Evolutionary conservation across 1,140 invertebrate species (phyloP), one percentile per base, ranked within the genome.

Genomic region (Drosophila asahinai): DNA sequence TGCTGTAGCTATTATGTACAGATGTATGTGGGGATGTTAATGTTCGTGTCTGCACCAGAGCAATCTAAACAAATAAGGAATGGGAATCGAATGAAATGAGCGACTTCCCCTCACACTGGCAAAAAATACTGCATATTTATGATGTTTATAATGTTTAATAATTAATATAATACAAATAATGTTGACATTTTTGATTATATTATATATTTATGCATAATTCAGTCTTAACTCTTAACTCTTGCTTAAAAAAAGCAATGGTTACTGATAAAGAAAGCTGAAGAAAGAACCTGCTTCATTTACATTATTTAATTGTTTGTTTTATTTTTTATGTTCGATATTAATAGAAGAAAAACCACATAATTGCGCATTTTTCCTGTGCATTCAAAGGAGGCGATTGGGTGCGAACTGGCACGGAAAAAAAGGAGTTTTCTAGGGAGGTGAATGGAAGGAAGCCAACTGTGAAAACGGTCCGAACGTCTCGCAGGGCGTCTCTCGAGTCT

Each of bases 401-500:
- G 49, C 63, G 22, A 52, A 52, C 33, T 51, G 47, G 63, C 36
- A 48, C 9, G 38, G 38, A 33, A 9, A 40, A 19, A 15, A 51
- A 25, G 62, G 65, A 65, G 43, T 66, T 66, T 58, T 38, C 54
- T 33, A n/a, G 30, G 64, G 64, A 40, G 55, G 42, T 81, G 78
- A 86, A 81, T 71, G 82, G 74, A 86, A 78, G 66, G 82, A 81
- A 86, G 55, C 64, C 82, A 84, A 84, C 82, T 84, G 82, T 84
- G 82, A 86, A 86, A 84, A 86, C 77, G 81, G 77, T 73, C 59
- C 60, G 61, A 51, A 51, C 33, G 45, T 68, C 64, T 70, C 49
- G 67, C 19, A 45, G 36, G 51, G 33, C 52, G 52, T 55, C 52
- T 36, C 30, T 12, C 52, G 9, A 17, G 55, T 72, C 81, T 84